These are phyloP conservation scores for Eospalax fontanierii DNA, from an alignment of 2,797 vertebrate genomes.

Conservation along the genomic window DNA sequence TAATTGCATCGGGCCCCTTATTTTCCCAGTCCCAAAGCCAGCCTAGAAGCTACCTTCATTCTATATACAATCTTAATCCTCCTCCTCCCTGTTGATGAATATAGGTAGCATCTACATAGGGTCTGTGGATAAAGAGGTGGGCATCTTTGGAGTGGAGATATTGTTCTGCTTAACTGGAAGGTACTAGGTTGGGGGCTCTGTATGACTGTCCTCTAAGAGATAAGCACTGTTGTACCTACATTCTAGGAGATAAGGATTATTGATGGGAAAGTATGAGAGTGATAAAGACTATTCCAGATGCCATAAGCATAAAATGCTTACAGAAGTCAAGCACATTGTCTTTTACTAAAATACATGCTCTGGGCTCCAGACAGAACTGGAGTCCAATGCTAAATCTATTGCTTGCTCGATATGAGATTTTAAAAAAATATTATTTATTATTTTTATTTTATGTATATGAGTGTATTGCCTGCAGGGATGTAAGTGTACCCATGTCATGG, in stretches of 20 bases:
- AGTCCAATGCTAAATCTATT: neutral
- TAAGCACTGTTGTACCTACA: neutral
- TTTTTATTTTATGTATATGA: no score
- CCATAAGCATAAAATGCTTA: neutral
- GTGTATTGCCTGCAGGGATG: no score
- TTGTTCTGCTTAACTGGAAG: neutral
- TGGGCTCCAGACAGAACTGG: neutral
- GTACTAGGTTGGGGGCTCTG: neutral
- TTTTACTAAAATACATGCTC: neutral
- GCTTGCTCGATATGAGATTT: neutral
- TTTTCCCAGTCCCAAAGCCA: neutral
- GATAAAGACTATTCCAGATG: neutral
- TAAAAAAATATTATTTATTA: neutral
- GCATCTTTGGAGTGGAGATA: neutral
- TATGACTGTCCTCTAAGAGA: neutral
- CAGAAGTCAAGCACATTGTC: neutral
- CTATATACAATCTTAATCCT: neutral
- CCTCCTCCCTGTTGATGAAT: neutral
- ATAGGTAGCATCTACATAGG: neutral
- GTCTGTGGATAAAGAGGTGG: neutral
- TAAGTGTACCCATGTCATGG: no score
- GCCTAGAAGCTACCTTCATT: neutral
- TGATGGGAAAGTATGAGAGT: neutral
- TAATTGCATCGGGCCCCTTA: neutral
- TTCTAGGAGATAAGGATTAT: neutral